These are phyloP conservation scores for Urosaurus nigricauda DNA, from an alignment of 2,797 vertebrate genomes.

Conservation along the genomic window DNA sequence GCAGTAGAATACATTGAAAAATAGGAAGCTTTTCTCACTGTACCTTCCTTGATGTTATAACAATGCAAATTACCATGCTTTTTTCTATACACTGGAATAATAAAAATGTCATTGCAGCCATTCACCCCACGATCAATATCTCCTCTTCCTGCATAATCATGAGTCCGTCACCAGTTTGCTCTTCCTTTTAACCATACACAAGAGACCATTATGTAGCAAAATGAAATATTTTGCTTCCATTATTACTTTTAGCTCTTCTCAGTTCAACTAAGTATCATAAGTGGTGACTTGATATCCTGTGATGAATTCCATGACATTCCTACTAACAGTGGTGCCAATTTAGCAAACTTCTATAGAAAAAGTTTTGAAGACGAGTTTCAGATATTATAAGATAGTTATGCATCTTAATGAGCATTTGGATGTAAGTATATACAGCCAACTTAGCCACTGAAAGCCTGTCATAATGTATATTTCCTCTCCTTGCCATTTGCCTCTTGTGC, in stretches of 20 bases:
- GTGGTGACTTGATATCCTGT: conserved; percentile 1
- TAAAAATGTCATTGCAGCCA: conserved; percentile 23
- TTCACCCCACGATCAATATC: conserved; percentile 9
- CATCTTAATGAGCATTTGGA: not conserved
- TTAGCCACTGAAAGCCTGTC: not conserved
- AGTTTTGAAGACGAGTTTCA: not conserved
- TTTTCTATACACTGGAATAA: conserved; percentile 10
- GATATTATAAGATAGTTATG: not conserved
- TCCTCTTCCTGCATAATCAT: conserved; percentile 28
- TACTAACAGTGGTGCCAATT: not conserved
- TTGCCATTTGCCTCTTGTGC: not conserved
- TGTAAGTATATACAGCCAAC: not conserved
- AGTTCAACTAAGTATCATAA: not conserved
- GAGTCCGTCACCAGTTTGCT: not conserved
- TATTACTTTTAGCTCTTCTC: conserved; percentile 9
- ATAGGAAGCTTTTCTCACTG: not conserved
- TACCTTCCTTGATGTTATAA: conserved; percentile 18
- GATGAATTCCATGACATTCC: conserved; percentile 20
- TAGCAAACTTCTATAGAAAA: not conserved
- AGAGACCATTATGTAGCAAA: conserved; percentile 15
- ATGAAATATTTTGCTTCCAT: not conserved
- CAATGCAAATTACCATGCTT: conserved; percentile 24
- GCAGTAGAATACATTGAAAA: conserved; percentile 10
- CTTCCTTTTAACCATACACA: conserved; percentile 6
- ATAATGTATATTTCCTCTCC: not conserved